Conservation (phyloP, 1,140 invertebrate genomes). For the Bombus superbus region DNA sequence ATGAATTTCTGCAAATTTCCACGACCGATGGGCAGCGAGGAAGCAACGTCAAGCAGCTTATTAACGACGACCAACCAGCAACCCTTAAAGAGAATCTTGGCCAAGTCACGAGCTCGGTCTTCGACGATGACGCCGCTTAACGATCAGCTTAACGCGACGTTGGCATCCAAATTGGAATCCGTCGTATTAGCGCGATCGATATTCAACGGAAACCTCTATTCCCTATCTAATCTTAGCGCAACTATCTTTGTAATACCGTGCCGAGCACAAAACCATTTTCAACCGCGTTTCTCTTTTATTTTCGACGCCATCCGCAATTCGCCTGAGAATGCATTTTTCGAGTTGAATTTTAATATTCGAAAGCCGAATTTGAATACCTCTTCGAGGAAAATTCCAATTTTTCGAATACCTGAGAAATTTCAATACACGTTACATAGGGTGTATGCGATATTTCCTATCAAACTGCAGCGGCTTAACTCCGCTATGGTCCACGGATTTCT, state of each 20-base stretch:
- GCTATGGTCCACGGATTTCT: too few species aligned
- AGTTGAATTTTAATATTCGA: too few species aligned
- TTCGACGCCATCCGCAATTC: not conserved
- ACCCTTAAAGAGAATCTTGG: slow-evolving; percentile 18
- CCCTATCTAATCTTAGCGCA: not conserved
- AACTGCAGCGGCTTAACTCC: not conserved
- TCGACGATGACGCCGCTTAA: not conserved
- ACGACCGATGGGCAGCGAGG: not conserved
- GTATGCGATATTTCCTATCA: not conserved
- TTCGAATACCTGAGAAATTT: not conserved
- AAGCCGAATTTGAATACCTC: not conserved
- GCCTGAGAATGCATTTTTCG: not conserved
- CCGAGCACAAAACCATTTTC: not conserved
- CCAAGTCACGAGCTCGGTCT: slow-evolving; percentile 3
- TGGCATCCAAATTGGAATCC: slow-evolving; percentile 34
- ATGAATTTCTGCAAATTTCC: not conserved
- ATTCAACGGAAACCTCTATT: not conserved
- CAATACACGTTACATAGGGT: not conserved
- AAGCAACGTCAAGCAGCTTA: not conserved
- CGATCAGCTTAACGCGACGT: slow-evolving; percentile 28
- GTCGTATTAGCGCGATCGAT: slow-evolving; percentile 22
- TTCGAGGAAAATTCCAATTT: not conserved
- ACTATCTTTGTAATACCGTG: not conserved
- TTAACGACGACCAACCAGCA: not conserved
- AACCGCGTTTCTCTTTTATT: not conserved